These are phyloP conservation scores for Nyctibius bracteatus DNA, from an alignment of 2,113 vertebrate species.

Conservation along the genomic window DNA sequence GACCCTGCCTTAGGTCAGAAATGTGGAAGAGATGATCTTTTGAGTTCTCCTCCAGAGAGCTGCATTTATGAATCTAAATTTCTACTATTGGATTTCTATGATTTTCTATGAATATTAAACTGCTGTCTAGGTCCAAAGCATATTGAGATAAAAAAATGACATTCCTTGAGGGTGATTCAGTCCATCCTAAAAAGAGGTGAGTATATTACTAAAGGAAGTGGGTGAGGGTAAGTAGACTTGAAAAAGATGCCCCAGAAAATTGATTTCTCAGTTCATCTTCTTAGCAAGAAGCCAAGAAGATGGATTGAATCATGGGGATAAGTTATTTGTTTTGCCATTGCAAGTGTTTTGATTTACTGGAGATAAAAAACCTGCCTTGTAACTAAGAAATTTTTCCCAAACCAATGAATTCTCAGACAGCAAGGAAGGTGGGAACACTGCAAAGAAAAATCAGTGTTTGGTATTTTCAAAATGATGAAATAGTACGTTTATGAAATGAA, in stretches of 20 bases:
- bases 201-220: background rate
- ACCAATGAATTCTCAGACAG: background rate
- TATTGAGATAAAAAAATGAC: background rate
- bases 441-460: background rate
- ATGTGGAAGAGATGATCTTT: background rate
- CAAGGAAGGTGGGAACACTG: background rate
- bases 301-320: background rate
- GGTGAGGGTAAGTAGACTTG: background rate
- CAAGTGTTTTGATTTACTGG: background rate
- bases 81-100: background rate
- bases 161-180: background rate
- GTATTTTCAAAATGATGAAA: background rate
- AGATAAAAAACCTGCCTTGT: background rate
- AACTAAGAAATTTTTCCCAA: background rate
- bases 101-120: constrained; percentile 53
- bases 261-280: constrained; percentile 21
- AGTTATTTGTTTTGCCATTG: background rate
- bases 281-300: background rate
- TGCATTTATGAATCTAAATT: background rate
- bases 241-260: background rate
- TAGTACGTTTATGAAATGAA: background rate
- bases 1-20: background rate
- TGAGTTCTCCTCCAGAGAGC: background rate
- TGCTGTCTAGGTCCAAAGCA: background rate
- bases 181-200: background rate